Conservation (phyloP, 2,888 invertebrate species). For the Alcis repandata region DNA sequence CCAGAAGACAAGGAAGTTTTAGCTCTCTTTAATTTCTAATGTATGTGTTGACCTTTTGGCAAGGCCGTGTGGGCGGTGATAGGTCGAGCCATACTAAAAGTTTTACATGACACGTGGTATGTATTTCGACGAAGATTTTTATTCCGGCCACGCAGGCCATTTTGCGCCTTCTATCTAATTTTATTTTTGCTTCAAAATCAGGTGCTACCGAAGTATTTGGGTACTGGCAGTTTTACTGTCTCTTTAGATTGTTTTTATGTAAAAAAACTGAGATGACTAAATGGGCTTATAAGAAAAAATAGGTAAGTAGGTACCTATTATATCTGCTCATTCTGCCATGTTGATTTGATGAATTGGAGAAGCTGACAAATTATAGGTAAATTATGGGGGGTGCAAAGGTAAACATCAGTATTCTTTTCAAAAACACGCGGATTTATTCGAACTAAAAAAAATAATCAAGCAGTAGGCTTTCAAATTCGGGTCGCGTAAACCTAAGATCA, state of each 20-base stretch:
- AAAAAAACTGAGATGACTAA: not conserved
- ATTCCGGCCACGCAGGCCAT: conserved; percentile 8
- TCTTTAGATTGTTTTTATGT: not conserved
- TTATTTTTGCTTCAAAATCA: conserved; percentile 7
- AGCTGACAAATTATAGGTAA: no score
- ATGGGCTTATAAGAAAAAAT: no score
- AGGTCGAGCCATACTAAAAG: conserved; percentile 4
- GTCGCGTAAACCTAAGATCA: not conserved
- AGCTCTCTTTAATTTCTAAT: conserved; percentile 10
- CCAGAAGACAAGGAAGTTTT: not conserved
- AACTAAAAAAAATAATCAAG: no score
- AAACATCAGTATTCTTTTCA: no score
- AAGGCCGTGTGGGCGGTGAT: conserved; percentile 10
- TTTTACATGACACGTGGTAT: conserved; percentile 10
- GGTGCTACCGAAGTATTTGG: no score
- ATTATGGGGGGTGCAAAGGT: no score
- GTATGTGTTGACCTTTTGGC: conserved; percentile 14
- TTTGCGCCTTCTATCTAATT: conserved; percentile 16
- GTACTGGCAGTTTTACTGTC: not conserved
- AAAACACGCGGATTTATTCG: no score
- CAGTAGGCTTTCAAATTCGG: no score
- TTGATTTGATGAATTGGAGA: no score
- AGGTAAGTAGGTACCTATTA: no score
- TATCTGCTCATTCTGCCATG: no score
- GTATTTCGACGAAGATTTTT: not conserved